Percentiles rank a stretch among this genome's conserved stretches.
phyloP scores from a whole-genome alignment of 1,140 invertebrate species.

The Leptinotarsa lineolata region DNA sequence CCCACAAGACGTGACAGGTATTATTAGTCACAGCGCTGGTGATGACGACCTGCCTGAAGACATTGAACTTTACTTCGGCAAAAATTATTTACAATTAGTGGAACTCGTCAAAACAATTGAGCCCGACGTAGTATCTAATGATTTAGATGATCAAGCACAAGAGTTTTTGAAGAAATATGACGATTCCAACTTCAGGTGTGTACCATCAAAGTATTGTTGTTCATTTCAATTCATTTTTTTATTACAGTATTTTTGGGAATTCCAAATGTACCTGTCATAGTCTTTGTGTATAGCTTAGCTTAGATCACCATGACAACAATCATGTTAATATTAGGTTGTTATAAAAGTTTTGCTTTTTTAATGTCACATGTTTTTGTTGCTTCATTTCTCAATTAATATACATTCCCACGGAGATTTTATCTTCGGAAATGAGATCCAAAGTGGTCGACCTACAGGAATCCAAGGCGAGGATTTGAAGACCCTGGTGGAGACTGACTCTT shows the following conservation, averaged over 20 bases:
- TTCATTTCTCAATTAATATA: too few species aligned
- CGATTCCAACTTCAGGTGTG: constrained; percentile 41
- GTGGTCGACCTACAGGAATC: too few species aligned
- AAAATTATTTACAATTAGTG: constrained; percentile 39
- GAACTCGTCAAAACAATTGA: constrained; percentile 41
- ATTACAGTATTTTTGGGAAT: not conserved
- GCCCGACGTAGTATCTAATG: constrained; percentile 20
- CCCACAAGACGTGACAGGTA: not conserved
- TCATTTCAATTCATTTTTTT: not conserved
- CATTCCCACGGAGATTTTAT: too few species aligned
- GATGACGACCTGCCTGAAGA: constrained; percentile 26
- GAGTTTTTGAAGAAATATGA: constrained; percentile 48
- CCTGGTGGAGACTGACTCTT: too few species aligned
- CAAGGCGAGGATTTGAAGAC: too few species aligned
- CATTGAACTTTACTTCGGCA: constrained; percentile 43
- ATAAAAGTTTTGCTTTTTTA: too few species aligned
- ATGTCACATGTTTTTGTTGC: too few species aligned
- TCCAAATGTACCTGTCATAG: not conserved
- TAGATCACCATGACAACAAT: too few species aligned
- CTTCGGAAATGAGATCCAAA: too few species aligned
- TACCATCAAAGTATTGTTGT: not conserved
- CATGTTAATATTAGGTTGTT: too few species aligned
- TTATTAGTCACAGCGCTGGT: not conserved
- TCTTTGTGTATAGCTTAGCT: not conserved
- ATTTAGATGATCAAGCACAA: constrained; percentile 37